Conservation (phyloP, 1,140 invertebrate genomes). For the Catajapyx aquilonaris region DNA sequence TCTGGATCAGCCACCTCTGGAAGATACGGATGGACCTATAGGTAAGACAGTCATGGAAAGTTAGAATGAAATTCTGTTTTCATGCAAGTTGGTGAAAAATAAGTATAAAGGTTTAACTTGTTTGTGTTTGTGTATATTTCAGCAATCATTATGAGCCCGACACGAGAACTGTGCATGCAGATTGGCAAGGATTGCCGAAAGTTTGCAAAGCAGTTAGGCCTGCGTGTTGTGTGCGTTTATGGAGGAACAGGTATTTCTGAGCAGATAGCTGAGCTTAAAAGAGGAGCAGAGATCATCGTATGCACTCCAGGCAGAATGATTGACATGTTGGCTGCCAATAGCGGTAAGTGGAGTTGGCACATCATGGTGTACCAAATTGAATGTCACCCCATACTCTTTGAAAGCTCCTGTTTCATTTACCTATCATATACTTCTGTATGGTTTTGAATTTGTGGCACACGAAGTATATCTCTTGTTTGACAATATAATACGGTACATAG, state of each 20-base stretch:
- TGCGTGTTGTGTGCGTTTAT: slow-evolving; percentile 90
- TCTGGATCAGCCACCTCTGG: slow-evolving; percentile 75
- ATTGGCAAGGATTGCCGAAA: slow-evolving; percentile 93
- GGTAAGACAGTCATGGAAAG: slow-evolving; percentile 21
- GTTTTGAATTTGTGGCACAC: too few relatives aligned
- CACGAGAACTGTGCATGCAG: slow-evolving; percentile 95
- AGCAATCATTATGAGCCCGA: slow-evolving; percentile 93
- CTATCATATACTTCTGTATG: too few relatives aligned
- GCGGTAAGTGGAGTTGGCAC: slow-evolving; percentile 47
- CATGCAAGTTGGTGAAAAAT: not conserved
- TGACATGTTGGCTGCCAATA: slow-evolving; percentile 97
- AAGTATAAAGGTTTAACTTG: not conserved
- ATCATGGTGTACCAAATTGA: too few relatives aligned
- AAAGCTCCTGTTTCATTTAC: too few relatives aligned
- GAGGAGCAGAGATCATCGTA: slow-evolving; percentile 95
- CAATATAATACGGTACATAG: too few relatives aligned
- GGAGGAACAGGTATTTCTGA: slow-evolving; percentile 95
- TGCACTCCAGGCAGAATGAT: slow-evolving; percentile 99
- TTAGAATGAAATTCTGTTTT: not conserved
- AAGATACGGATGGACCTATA: slow-evolving; percentile 93
- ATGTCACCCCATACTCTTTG: too few relatives aligned
- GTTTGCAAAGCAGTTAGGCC: slow-evolving; percentile 70
- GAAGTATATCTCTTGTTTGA: too few relatives aligned
- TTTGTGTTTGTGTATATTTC: slow-evolving; percentile 5
- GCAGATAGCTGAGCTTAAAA: slow-evolving; percentile 92